Percentiles rank a stretch among this genome's conserved stretches.
Evolutionary conservation across 2,888 invertebrate species (phyloP).

Genomic region (Sesamia inferens): DNA sequence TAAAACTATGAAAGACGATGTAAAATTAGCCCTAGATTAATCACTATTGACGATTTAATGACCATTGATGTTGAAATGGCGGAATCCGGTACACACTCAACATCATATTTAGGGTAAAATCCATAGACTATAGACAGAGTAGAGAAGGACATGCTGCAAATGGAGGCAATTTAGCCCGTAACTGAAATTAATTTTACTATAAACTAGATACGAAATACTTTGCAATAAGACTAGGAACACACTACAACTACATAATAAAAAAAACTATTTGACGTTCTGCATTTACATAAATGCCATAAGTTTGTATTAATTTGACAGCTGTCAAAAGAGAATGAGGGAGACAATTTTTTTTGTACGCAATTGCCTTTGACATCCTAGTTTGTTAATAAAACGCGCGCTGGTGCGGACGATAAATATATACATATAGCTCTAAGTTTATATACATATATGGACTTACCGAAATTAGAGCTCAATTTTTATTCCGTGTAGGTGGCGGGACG

Average conservation of each 20-base stretch:
- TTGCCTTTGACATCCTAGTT: slow-evolving; percentile 16
- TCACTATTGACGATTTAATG: background rate
- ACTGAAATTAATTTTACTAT: background rate
- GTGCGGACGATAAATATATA: slow-evolving; percentile 16
- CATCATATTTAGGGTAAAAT: background rate
- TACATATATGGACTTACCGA: slow-evolving; percentile 32
- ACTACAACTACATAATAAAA: background rate
- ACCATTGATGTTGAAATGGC: background rate
- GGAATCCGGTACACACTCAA: background rate
- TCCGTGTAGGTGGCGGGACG: slow-evolving; percentile 43
- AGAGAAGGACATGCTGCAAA: background rate
- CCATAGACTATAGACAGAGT: background rate
- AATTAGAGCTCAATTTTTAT: slow-evolving; percentile 66
- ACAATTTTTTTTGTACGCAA: slow-evolving; percentile 14
- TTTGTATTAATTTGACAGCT: slow-evolving; percentile 10
- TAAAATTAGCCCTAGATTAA: background rate
- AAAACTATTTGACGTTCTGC: background rate
- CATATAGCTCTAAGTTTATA: slow-evolving; percentile 29
- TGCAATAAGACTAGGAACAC: background rate
- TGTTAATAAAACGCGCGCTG: slow-evolving; percentile 19
- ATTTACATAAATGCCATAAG: background rate
- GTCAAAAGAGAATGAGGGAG: background rate
- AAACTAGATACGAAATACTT: background rate
- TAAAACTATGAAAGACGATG: background rate
- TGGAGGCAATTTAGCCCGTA: background rate